Evolutionary conservation across 92 coral and sea anemone genomes (phyloP).

Genomic region (Palythoa caribaeorum): DNA sequence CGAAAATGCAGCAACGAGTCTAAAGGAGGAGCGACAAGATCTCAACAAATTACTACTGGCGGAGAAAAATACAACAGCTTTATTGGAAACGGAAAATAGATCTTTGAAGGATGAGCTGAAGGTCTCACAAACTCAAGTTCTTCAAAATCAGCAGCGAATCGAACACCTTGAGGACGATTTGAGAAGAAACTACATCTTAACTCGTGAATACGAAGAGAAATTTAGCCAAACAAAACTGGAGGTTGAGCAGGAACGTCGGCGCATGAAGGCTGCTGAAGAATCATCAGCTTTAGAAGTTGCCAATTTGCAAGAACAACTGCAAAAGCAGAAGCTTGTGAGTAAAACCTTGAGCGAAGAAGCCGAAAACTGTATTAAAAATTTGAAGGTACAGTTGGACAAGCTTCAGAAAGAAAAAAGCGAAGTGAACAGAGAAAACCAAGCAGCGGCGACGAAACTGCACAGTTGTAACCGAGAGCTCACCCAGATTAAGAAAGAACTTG

Average conservation of each 20-base stretch:
- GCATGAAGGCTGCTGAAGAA: slow-evolving; percentile 61
- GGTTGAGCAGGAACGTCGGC: slow-evolving; percentile 58
- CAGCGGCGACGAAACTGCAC: slow-evolving; percentile 58
- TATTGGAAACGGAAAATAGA: slow-evolving; percentile 43
- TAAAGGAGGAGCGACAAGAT: slow-evolving; percentile 24
- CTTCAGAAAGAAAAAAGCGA: slow-evolving; percentile 65
- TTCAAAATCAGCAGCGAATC: slow-evolving; percentile 49
- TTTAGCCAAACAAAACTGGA: slow-evolving; percentile 71
- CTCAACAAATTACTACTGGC: background rate
- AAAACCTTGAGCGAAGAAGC: slow-evolving; percentile 89
- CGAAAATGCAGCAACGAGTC: slow-evolving; percentile 19
- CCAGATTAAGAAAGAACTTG: slow-evolving; percentile 59
- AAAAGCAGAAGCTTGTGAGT: slow-evolving; percentile 70
- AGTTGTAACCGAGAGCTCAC: slow-evolving; percentile 68
- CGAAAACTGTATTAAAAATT: slow-evolving; percentile 68
- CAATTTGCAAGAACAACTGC: slow-evolving; percentile 79
- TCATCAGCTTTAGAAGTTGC: slow-evolving; percentile 68
- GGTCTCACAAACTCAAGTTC: slow-evolving; percentile 63
- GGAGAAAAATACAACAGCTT: slow-evolving; percentile 1
- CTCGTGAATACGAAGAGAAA: slow-evolving; percentile 69
- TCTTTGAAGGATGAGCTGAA: slow-evolving; percentile 57
- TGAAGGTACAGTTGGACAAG: slow-evolving; percentile 69
- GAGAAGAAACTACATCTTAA: slow-evolving; percentile 36
- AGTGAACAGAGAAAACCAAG: slow-evolving; percentile 60
- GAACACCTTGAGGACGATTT: slow-evolving; percentile 56